A percentile compares a stretch with the other conserved stretches of the same genome.
phyloP scores from a whole-genome alignment of 2,113 vertebrate genomes.

The Oryzias melastigma region DNA sequence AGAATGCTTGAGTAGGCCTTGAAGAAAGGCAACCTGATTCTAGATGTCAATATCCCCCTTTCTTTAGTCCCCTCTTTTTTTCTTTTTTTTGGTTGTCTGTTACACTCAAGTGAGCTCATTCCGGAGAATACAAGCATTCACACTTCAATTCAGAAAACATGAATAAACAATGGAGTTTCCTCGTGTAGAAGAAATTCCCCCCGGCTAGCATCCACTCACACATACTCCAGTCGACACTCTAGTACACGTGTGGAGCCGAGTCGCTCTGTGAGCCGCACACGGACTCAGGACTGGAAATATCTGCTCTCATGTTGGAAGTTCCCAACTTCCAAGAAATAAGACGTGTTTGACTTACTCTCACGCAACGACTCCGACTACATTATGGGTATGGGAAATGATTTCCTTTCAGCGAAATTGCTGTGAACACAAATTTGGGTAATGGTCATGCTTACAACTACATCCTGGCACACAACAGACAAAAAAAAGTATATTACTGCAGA shows the following conservation, averaged over 20 bases:
- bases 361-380: slow-evolving; percentile 18
- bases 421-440: slow-evolving; percentile 55
- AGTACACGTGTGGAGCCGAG: slow-evolving; percentile 15
- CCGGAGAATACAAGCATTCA: slow-evolving; percentile 67
- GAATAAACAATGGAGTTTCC: slow-evolving; percentile 78
- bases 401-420: slow-evolving; percentile 53
- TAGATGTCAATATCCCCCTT: slow-evolving; percentile 25
- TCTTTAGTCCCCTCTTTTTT: not conserved
- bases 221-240: slow-evolving; percentile 24
- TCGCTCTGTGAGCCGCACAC: slow-evolving; percentile 16
- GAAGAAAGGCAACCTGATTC: slow-evolving; percentile 53
- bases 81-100: slow-evolving; percentile 19
- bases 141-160: slow-evolving; percentile 78
- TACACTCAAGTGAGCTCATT: slow-evolving; percentile 50
- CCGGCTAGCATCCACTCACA: slow-evolving; percentile 50
- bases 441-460: slow-evolving; percentile 19
- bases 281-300: slow-evolving; percentile 6
- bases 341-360: slow-evolving; percentile 8
- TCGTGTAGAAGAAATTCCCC: slow-evolving; percentile 75
- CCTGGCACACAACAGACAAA: slow-evolving; percentile 6
- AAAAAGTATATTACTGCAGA: slow-evolving; percentile 29
- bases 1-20: slow-evolving; percentile 42
- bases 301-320: not conserved
- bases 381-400: slow-evolving; percentile 40
- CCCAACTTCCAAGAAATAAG: slow-evolving; percentile 14